phyloP scores from a whole-genome alignment of 2,113 vertebrate species.

The Numida meleagris region DNA sequence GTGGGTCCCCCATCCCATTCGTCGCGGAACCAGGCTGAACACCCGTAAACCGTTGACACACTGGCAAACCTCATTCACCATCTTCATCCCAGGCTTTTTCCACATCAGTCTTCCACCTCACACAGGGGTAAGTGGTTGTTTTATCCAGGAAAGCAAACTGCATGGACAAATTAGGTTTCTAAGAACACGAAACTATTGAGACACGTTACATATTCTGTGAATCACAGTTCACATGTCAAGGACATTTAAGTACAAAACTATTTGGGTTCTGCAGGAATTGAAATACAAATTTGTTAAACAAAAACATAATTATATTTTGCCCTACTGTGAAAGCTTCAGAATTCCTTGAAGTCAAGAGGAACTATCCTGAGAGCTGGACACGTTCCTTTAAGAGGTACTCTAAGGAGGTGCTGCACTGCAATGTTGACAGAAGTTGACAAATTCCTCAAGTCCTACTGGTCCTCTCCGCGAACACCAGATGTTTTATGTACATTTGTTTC shows the following conservation, averaged over 20 bases:
- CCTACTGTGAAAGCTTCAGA: background rate
- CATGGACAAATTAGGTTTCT: background rate
- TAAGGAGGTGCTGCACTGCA: background rate
- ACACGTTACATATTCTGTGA: background rate
- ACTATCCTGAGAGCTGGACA: background rate
- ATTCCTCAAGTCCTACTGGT: background rate
- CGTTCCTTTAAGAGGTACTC: background rate
- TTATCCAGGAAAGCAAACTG: background rate
- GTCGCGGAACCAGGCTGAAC: too few species aligned
- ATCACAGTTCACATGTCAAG: background rate
- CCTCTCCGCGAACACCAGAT: background rate
- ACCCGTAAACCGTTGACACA: too few species aligned
- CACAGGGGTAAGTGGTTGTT: background rate
- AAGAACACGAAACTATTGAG: background rate
- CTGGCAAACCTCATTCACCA: background rate
- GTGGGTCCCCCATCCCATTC: too few species aligned
- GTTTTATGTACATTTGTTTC: background rate
- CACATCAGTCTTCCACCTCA: background rate
- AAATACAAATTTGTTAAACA: background rate
- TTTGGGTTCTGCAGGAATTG: background rate
- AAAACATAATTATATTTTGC: background rate
- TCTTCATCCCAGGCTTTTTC: background rate
- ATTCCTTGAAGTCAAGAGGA: background rate
- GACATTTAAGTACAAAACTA: background rate
- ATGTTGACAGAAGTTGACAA: background rate